Evolutionary conservation across 2,797 vertebrate genomes (phyloP), one percentile per base, ranked within the genome.

Genomic region (Enteromius anoplus): DNA sequence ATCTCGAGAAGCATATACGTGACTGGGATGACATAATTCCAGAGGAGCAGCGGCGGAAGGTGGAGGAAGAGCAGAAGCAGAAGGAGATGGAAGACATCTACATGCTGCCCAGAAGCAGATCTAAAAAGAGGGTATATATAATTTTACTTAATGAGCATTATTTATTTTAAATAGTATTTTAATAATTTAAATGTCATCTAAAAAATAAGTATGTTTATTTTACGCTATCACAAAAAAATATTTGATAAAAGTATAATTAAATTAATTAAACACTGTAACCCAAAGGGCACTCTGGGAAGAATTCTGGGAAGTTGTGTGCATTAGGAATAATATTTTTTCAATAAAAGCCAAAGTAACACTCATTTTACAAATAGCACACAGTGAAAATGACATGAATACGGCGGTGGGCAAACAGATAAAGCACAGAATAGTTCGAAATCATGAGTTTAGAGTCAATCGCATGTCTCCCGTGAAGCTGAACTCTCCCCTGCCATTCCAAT

Each of bases 21-120:
- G 97, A 98, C 80, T 99, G 98, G 98, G 98, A 99, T 0, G 94
- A 98, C 7, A 99, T 99, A 81, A 99, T 99, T 91, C 98, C 98
- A 0, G 97, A 98, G 81, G 98, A 97, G 34, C 97, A 97, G 87
- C 93, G 98, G 29, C 96, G 94, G 73, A 97, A 96, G 86, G 93
- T 97, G 5, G 98, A 99, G 88, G 98, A 99, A 81, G 98, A 98
- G 86, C 96, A 96, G 87, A 96, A 98, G 58, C 98, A 99, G 91
- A 97, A 97, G 82, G 98, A 99, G 91, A 93, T 99, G 91, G 96
- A 98, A 37, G 98, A 99, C 86, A 98, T 99, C 88, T 99, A 99
- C 85, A 98, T 98, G 97, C 91, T 99, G 87, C 98, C 98, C 37
- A 93, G 98, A 83, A 99, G 98, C 90, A 94, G 98, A 85, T 98